Evolutionary conservation across 2,113 vertebrate genomes (phyloP), one percentile per base, ranked within the genome.

Genomic region (Anhinga anhinga): DNA sequence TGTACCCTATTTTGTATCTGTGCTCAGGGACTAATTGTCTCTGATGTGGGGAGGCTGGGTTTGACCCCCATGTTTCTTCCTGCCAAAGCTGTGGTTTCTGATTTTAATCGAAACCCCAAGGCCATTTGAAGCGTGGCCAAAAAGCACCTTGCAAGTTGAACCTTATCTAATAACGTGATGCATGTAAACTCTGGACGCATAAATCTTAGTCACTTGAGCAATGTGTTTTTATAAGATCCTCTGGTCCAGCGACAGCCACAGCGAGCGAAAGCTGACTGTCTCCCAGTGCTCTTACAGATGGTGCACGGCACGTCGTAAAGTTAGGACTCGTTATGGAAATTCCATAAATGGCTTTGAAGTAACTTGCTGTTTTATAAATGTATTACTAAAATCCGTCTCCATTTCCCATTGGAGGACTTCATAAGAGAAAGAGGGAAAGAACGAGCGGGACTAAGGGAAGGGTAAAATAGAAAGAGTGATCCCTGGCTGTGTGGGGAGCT

Each of bases 141-240:
- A 97, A 96, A 95, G 96, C 97, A 98, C 97, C 98, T 98, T 98
- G 97, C 95, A 97, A 96, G 93, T 85, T 74, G 78, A 99, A 96
- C 97, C 95, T 95, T 98, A 97, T 97, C 98, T 98, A 97, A 98
- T 92, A 96, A 95, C 79, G 59, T 36, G 44, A 95, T 90, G 96
- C 94, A 20, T 79, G 47, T 96, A 97, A 98, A 77, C 94, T 91
- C 77, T 93, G 97, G 91, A 95, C 97, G 86, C 38, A 74, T 96
- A 98, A 98, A 98, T 98, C 98, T 98, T 76, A 73, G 96, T 98
- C 94, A 85, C 62, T 71, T 88, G 80, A 97, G 97, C 97, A 91
- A 11, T 59, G 73, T 97, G 79, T 95, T 98, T 95, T 93, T 95
- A 49, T 95, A 88, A 95, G 91, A 93, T 88, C 29, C 87, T 86